Evolutionary conservation across 2,888 invertebrate species (phyloP), one percentile per base, ranked within the genome.

Genomic region (Sycophila texana): DNA sequence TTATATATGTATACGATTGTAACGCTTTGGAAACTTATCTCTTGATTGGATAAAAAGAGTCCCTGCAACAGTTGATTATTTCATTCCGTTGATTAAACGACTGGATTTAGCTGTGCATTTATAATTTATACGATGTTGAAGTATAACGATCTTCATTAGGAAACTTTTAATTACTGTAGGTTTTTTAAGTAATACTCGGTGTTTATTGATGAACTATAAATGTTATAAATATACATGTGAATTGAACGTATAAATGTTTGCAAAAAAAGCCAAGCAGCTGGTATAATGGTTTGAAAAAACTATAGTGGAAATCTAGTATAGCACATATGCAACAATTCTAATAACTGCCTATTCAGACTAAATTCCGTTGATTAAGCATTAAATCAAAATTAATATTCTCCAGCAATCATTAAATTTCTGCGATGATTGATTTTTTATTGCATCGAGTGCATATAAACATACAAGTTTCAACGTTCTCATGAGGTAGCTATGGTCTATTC

Each of bases 51-150:
- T 71, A 49, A 60, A 20, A 1, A 16, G 53, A 67, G 53, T 3
- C 20, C 20, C 57, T 49, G 18, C 53, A 53, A 63, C 63, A 20
- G 26, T 53, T 53, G 73, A 73, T 73, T 30, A 73, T 63, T 72
- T 60, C 30, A 49, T 47, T 71, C 14, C 18, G 71, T 22, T 13
- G 22, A 13, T 20, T 20, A 4, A 20, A 10, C 26, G 60, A 5
- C 1, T 12, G 39, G 30, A 63, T 26, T 63, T 12, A 30, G 7
- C 30, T 30, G 61, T 10, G 30, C 4, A 30, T 16, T 30, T n/a
- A 10, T 63, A 16, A 47, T 63, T 39, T 39, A 63, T 63, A 16
- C 39, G 30, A 16, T 10, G 14, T 14, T 10, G 18, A 22, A 5
- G 26, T 12, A 57, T 26, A 16, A 60, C 22, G 16, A 22, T 14